Base-by-base conservation (phyloP, 2,888 invertebrate species). In the Agrotis exclamationis region DNA sequence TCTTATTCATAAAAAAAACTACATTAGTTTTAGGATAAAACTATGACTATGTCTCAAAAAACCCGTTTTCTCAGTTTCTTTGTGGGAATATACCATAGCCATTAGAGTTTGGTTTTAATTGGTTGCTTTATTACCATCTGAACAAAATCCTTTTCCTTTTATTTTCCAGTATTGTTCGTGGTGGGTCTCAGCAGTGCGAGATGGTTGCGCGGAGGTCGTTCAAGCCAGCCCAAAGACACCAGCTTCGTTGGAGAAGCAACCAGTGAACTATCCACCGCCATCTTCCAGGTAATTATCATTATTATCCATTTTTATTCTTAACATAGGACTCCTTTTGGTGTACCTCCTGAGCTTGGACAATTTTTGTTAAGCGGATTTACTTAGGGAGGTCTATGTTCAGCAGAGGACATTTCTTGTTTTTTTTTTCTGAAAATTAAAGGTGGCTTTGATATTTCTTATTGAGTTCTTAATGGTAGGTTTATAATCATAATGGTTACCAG, bases 191-290 rank as follows among this genome's bases (percentile, higher is more conserved):
- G 89, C 63, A 91, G 89, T 68, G 95, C 94, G 5, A 86, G 95
- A 71, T 96, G 96, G 95, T 79, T 94, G 75, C 91, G 95, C 5
- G 89, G 89, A 6, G 93, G 91, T 6, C 89, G 93, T n/a, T 90
- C 93, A 0, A 86, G 85, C 39, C 93, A 91, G 65, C 92, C 93
- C 0, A 90, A 89, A 70, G 91, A 92, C 53, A 94, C 94, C 53
- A 95, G 94, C 84, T 96, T 97, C 81, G 90, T 97, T 33, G 96
- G 96, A 22, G 93, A 95, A 65, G 96, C 96, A 48, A 96, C 96
- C 50, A 96, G 95, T 80, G 95, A 96, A 76, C 89, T 97, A 1
- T 94, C 96, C 1, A 96, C 96, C 1, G 95, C 96, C 22, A 95
- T 97, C 44, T 93, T 97, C 77, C 96, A 97, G 95, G 96, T 96